Base-by-base conservation (phyloP, 2,888 invertebrate species). In the Drosophila maculinotata region DNA sequence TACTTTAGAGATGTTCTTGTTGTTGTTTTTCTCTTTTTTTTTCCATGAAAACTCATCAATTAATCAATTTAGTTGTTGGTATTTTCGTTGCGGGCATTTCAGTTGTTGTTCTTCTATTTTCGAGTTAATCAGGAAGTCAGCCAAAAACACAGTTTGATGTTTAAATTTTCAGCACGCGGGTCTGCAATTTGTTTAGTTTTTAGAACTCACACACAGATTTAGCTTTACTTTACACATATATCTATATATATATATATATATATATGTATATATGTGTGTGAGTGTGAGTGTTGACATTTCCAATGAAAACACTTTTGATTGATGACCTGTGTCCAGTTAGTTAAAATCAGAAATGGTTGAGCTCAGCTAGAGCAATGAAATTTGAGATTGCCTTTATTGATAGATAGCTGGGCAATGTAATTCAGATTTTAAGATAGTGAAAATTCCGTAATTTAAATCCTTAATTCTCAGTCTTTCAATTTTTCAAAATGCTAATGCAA, bases 61-160 rank as follows among this genome's bases (percentile, higher is more conserved):
- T 82, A 82, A 82, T 84, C 81, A 84, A 87, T 75, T 80, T 77
- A 54, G 54, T 65, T 66, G 70, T 68, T 80, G 67, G 51, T 67
- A 69, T 85, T 80, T 75, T 60, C 57, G 65, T 78, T 53, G 60
- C 49, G 54, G 57, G 59, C 51, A 75, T 62, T 65, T 53, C 53
- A 54, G 38, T 67, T 42, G 62, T 54, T 67, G 23, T 47, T 59
- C 41, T 58, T 52, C 36, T 57, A 49, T 69, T 72, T 80, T 86
- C 86, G 60, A 76, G 73, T 79, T 80, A 80, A 80, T 80, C 86
- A 80, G 80, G 80, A 80, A 80, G 86, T 80, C 76, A 69, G 76
- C 67, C 42, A 39, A 49, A 74, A 71, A 59, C 54, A 66, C 64
- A 74, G 59, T 85, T 79, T 85, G 66, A 81, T 84, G 85, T 85